Percentiles rank a stretch among this genome's conserved stretches.
Conservation (phyloP, 2,888 invertebrate genomes). For the Eumerus sabulonum region DNA sequence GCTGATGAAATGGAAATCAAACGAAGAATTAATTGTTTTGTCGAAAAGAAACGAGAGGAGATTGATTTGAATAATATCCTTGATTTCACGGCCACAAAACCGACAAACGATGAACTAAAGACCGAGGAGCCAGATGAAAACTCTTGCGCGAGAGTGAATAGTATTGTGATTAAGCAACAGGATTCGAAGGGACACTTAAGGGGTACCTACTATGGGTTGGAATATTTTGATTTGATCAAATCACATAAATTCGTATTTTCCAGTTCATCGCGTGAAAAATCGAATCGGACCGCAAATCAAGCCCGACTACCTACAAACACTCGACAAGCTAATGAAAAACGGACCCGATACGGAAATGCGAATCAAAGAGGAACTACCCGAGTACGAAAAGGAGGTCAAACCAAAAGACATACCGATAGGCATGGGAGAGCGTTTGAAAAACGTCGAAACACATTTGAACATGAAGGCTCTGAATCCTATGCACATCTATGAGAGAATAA, state of each 20-base stretch:
- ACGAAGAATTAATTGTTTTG: constrained; percentile 86
- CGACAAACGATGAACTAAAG: constrained; percentile 59
- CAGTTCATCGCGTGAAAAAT: constrained; percentile 86
- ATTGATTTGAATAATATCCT: constrained; percentile 86
- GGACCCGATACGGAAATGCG: constrained; percentile 34
- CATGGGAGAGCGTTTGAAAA: constrained; percentile 85
- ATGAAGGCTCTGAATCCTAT: constrained; percentile 80
- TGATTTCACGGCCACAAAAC: constrained; percentile 83
- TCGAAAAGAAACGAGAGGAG: constrained; percentile 87
- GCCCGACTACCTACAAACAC: constrained; percentile 78
- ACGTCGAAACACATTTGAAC: constrained; percentile 82
- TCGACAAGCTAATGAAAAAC: constrained; percentile 79
- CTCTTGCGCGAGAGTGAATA: constrained; percentile 88
- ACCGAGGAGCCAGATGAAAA: constrained; percentile 74
- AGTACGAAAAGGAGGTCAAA: constrained; percentile 19
- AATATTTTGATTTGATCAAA: neutral
- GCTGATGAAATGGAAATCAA: constrained; percentile 84
- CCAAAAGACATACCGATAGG: constrained; percentile 73
- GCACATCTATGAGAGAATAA: constrained; percentile 85
- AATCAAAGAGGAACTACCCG: constrained; percentile 39
- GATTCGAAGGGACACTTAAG: constrained; percentile 90
- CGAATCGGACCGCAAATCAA: constrained; percentile 84
- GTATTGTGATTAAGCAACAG: constrained; percentile 85
- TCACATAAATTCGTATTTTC: constrained; percentile 68
- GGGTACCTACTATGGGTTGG: constrained; percentile 81